Evolutionary conservation across 2,888 invertebrate species (phyloP).

Genomic region (Erebia epiphron): DNA sequence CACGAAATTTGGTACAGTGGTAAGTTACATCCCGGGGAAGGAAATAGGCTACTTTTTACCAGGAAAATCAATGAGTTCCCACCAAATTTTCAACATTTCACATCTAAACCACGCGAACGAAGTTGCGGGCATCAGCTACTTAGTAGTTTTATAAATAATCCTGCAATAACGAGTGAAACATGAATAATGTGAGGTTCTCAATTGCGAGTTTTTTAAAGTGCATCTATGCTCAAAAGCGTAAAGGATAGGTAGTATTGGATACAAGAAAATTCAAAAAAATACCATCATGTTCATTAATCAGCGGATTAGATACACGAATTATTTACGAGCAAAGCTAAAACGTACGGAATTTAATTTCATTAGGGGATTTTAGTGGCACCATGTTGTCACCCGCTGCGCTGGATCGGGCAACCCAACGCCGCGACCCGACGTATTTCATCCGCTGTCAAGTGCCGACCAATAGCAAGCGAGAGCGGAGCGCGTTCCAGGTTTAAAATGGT

Average conservation of each 20-base stretch:
- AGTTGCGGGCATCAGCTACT: no score
- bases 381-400: constrained; percentile 80
- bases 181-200: no score
- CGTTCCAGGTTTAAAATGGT: constrained; percentile 78
- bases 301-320: constrained; percentile 78
- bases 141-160: no score
- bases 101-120: no score
- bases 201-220: no score
- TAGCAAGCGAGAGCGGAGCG: constrained; percentile 55
- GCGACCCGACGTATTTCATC: constrained; percentile 70
- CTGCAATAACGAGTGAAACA: no score
- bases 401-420: constrained; percentile 51
- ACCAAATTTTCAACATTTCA: no score
- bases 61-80: no score
- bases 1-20: no score
- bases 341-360: constrained; percentile 83
- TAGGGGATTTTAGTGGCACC: constrained; percentile 78
- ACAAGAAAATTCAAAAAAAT: constrained; percentile 50
- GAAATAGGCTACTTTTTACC: no score
- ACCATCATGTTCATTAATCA: constrained; percentile 74
- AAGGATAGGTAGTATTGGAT: not conserved
- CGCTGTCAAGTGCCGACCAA: constrained; percentile 78
- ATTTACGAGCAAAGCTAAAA: constrained; percentile 80
- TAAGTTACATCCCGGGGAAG: no score
- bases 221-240: no score